Percentiles rank a stretch among this genome's conserved stretches.
Evolutionary conservation across 1,140 invertebrate species (phyloP).

Genomic region (Cyrtorhinus lividipennis): DNA sequence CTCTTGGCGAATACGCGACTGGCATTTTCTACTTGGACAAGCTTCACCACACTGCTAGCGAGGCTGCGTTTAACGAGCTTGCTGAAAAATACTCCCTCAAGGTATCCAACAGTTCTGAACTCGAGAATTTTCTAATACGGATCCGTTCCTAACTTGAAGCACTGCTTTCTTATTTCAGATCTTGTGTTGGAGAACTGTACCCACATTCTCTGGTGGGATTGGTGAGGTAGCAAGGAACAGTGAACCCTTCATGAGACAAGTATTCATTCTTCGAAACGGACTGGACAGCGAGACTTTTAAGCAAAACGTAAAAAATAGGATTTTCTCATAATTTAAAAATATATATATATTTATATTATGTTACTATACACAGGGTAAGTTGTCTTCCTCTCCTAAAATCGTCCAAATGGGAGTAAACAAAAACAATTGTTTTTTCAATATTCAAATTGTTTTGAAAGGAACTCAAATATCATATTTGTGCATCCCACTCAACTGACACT

Average conservation of each 20-base stretch:
- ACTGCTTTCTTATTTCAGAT: constrained; percentile 38
- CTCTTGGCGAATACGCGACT: constrained; percentile 81
- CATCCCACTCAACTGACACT: too few relatives aligned
- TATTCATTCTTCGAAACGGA: constrained; percentile 60
- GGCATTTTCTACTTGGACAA: constrained; percentile 89
- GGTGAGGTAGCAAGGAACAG: constrained; percentile 81
- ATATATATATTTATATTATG: too few relatives aligned
- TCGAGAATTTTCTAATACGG: neutral
- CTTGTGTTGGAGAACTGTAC: constrained; percentile 82
- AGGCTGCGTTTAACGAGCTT: constrained; percentile 64
- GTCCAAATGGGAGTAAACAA: too few relatives aligned
- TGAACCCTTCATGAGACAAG: constrained; percentile 92
- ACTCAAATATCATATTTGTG: too few relatives aligned
- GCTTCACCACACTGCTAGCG: constrained; percentile 60
- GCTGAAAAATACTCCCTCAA: constrained; percentile 64
- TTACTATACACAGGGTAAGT: too few relatives aligned
- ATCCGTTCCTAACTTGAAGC: too few relatives aligned
- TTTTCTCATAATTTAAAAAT: too few relatives aligned
- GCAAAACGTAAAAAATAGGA: constrained; percentile 36
- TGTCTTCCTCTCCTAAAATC: too few relatives aligned
- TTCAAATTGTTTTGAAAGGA: too few relatives aligned
- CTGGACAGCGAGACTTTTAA: constrained; percentile 45
- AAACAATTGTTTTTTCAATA: too few relatives aligned
- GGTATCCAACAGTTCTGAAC: constrained; percentile 32
- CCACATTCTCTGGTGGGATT: constrained; percentile 67